Conservation (phyloP, 2,113 vertebrate species). For the Ptilorrhoa leucosticta region DNA sequence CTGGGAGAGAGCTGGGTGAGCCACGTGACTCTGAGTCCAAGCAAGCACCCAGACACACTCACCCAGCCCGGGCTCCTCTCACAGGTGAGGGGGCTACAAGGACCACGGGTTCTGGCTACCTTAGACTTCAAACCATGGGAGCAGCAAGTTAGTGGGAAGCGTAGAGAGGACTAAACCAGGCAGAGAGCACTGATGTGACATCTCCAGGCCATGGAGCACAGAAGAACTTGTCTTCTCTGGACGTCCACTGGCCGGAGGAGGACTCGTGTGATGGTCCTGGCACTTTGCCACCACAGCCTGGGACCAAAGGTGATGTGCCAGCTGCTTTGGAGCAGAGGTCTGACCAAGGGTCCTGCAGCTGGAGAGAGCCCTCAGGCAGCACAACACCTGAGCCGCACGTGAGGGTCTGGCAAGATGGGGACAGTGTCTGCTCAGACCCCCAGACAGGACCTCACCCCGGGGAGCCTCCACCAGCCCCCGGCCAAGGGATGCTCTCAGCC, state of each 20-base stretch:
- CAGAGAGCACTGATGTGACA: neutral
- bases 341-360: fast-evolving
- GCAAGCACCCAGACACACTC: neutral
- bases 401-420: neutral
- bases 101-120: fast-evolving
- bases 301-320: fast-evolving
- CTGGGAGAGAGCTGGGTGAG: neutral
- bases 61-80: neutral
- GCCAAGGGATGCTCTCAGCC: fast-evolving
- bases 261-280: fast-evolving
- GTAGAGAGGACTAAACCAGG: neutral
- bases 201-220: neutral
- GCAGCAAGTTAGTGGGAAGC: fast-evolving
- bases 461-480: fast-evolving
- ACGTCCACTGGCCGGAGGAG: neutral
- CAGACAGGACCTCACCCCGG: neutral
- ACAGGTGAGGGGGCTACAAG: no score
- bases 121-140: neutral
- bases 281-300: fast-evolving
- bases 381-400: neutral
- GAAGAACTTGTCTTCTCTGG: neutral
- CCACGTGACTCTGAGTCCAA: fast-evolving
- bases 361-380: neutral
- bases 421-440: neutral
- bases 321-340: neutral